These are phyloP conservation scores for Hepsetus odoe DNA, from an alignment of 2,113 vertebrate species.

Conservation along the genomic window DNA sequence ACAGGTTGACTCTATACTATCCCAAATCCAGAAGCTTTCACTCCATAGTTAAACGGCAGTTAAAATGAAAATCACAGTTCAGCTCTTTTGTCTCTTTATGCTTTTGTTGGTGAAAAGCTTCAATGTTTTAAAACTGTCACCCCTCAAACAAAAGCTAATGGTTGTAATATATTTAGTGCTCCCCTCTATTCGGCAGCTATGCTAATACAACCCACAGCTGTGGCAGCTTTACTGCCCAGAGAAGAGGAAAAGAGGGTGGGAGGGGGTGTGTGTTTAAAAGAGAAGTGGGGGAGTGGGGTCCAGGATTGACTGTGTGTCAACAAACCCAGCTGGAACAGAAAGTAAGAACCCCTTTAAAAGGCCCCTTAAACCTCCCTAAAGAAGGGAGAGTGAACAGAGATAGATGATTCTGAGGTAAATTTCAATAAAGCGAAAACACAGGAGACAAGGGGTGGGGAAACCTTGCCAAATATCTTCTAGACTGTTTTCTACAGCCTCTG, in stretches of 20 bases:
- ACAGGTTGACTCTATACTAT: not conserved
- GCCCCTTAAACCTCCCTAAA: slow-evolving; percentile 72
- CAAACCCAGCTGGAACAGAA: slow-evolving; percentile 93
- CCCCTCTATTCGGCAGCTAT: slow-evolving; percentile 74
- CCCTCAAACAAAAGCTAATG: slow-evolving; percentile 86
- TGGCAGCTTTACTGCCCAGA: slow-evolving; percentile 90
- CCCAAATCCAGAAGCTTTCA: slow-evolving; percentile 25
- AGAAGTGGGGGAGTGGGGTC: slow-evolving; percentile 62
- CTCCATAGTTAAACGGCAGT: slow-evolving; percentile 50
- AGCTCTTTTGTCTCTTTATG: slow-evolving; percentile 72
- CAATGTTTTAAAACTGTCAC: slow-evolving; percentile 91
- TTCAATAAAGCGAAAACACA: slow-evolving; percentile 83
- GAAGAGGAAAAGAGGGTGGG: slow-evolving; percentile 62
- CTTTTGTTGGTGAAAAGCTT: slow-evolving; percentile 78
- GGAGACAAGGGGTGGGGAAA: slow-evolving; percentile 34
- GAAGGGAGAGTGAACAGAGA: slow-evolving; percentile 63
- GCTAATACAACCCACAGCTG: slow-evolving; percentile 95
- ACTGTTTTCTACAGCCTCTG: slow-evolving; percentile 77
- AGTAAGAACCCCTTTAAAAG: slow-evolving; percentile 81
- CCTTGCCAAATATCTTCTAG: slow-evolving; percentile 35
- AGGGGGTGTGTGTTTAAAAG: slow-evolving; percentile 67
- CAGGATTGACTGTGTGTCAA: slow-evolving; percentile 94
- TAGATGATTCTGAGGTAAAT: slow-evolving; percentile 84
- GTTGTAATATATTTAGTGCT: slow-evolving; percentile 85
- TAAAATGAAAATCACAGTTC: slow-evolving; percentile 70